Percentiles rank a stretch among this genome's conserved stretches.
Evolutionary conservation across 2,797 vertebrate genomes (phyloP).

Genomic region (Lacerta viridis): DNA sequence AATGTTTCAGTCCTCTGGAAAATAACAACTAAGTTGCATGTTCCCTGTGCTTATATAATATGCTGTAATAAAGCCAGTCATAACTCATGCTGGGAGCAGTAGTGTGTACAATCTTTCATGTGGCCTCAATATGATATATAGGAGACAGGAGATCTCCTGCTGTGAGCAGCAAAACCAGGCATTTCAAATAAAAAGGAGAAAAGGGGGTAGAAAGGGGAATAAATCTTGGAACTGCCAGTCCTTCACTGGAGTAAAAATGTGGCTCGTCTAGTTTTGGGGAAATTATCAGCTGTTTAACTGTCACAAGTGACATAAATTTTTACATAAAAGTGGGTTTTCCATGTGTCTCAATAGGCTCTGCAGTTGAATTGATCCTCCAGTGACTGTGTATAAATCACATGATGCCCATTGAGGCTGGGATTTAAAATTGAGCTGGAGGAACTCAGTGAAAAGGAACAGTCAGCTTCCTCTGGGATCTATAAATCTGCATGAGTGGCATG

Average conservation of each 20-base stretch:
- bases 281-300: slow-evolving; percentile 67
- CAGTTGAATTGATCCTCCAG: slow-evolving; percentile 25
- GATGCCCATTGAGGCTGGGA: slow-evolving; percentile 33
- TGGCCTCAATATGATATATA: slow-evolving; percentile 52
- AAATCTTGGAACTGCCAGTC: slow-evolving; percentile 45
- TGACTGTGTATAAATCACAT: slow-evolving; percentile 61
- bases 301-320: slow-evolving; percentile 64
- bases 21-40: slow-evolving; percentile 29
- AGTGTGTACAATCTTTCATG: slow-evolving; percentile 49
- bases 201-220: slow-evolving; percentile 43
- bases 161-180: slow-evolving; percentile 43
- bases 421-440: slow-evolving; percentile 54
- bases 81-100: slow-evolving; percentile 12
- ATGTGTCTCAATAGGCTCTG: slow-evolving; percentile 49
- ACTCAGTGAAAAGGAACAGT: slow-evolving; percentile 37
- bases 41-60: not conserved
- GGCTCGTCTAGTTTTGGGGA: slow-evolving; percentile 45
- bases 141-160: slow-evolving; percentile 42
- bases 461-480: slow-evolving; percentile 47
- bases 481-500: slow-evolving; percentile 45
- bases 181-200: slow-evolving; percentile 40
- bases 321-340: slow-evolving; percentile 59
- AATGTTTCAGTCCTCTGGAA: slow-evolving; percentile 37
- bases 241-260: slow-evolving; percentile 56
- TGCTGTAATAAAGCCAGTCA: slow-evolving; percentile 52